Conservation (phyloP, 64 coral and sea anemone species). For the Acropora yongei region DNA sequence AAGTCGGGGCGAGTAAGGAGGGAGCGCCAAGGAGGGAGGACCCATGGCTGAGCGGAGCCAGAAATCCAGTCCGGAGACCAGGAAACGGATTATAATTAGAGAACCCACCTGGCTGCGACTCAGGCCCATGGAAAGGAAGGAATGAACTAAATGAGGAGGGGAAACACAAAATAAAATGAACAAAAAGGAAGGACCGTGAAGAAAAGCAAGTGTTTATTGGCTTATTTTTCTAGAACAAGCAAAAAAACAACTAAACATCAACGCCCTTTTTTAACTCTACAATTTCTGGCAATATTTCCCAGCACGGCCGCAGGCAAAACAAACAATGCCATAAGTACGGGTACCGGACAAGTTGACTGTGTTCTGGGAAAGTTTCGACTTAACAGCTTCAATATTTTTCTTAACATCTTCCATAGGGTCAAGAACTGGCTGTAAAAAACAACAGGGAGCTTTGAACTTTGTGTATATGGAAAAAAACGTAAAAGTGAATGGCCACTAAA, state of each 20-base stretch:
- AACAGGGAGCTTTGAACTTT: neutral
- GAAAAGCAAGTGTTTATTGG: too few species aligned
- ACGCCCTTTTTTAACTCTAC: too few species aligned
- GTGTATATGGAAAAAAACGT: neutral
- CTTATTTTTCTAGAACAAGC: too few species aligned
- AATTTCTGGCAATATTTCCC: neutral
- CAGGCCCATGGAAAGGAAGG: too few species aligned
- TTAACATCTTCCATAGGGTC: too few species aligned
- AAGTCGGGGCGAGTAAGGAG: neutral
- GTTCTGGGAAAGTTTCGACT: neutral
- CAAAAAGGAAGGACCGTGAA: too few species aligned
- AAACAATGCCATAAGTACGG: neutral
- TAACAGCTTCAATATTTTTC: neutral
- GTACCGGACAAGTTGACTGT: neutral
- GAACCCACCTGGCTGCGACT: too few species aligned
- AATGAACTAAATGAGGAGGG: too few species aligned
- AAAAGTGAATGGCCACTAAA: neutral
- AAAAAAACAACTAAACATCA: too few species aligned
- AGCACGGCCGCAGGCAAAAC: neutral
- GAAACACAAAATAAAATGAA: too few species aligned
- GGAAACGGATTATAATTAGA: neutral
- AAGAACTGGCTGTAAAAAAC: neutral
- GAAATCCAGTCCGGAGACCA: neutral
- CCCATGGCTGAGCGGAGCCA: neutral
- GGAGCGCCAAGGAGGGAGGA: neutral